phyloP scores from a whole-genome alignment of 2,888 invertebrate species.

The Lottia scabra region DNA sequence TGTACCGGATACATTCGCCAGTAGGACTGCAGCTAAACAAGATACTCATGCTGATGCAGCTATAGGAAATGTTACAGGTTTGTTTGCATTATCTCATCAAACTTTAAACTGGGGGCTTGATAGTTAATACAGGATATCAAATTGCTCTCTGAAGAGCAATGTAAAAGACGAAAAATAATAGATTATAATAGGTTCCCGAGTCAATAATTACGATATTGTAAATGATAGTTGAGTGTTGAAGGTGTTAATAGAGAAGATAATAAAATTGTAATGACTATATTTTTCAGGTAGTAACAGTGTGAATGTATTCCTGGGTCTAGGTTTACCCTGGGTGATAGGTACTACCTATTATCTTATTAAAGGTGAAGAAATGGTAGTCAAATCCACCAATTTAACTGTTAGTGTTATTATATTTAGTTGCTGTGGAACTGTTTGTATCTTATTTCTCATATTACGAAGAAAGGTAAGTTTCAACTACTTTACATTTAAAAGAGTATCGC shows the following conservation, averaged over 20 bases:
- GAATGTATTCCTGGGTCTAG: constrained; percentile 66
- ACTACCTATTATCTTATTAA: constrained; percentile 52
- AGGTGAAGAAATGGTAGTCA: constrained; percentile 47
- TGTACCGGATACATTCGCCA: constrained; percentile 67
- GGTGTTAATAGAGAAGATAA: too few species aligned
- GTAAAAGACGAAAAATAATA: too few species aligned
- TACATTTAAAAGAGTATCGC: background rate
- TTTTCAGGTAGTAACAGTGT: constrained; percentile 66
- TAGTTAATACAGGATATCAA: too few species aligned
- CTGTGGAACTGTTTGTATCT: constrained; percentile 53
- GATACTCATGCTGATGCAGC: constrained; percentile 66
- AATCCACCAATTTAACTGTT: constrained; percentile 54
- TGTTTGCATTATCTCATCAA: background rate
- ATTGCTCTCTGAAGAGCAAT: too few species aligned
- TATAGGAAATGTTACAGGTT: constrained; percentile 66
- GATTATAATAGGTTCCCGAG: too few species aligned
- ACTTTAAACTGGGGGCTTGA: too few species aligned
- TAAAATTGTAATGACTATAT: too few species aligned
- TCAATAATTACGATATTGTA: too few species aligned
- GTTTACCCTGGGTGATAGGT: constrained; percentile 65
- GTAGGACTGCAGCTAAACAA: constrained; percentile 64
- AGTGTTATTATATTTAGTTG: constrained; percentile 61
- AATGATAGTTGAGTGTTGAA: too few species aligned
- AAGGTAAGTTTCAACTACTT: constrained; percentile 43
- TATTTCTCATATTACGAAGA: constrained; percentile 56